Percentiles rank a stretch among this genome's conserved stretches.
Conservation (phyloP, 2,888 invertebrate genomes). For the Thysanoteuthis rhombus region DNA sequence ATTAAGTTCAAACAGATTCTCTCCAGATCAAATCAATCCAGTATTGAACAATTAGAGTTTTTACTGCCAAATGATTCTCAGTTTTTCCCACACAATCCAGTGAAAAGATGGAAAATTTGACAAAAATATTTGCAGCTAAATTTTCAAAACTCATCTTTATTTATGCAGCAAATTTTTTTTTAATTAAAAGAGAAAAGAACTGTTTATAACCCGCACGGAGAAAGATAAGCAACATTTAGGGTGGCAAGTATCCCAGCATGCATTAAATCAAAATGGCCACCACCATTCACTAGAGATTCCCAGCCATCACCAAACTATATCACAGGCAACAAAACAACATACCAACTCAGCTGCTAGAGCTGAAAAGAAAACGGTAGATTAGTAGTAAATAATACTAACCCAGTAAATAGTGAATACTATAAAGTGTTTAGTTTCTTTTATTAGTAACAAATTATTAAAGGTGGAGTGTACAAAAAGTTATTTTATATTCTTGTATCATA, state of each 20-base stretch:
- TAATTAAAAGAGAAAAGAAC: no score
- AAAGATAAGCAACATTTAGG: neutral
- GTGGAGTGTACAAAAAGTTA: no score
- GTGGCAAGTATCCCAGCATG: neutral
- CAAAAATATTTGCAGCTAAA: no score
- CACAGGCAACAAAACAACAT: conserved; percentile 26
- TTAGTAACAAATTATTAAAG: neutral
- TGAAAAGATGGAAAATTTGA: no score
- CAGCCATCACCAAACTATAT: conserved; percentile 29
- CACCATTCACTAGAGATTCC: neutral
- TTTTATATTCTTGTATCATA: no score
- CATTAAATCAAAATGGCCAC: neutral
- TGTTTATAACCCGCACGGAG: neutral
- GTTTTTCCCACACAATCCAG: no score
- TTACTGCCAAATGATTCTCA: no score
- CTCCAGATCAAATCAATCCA: no score
- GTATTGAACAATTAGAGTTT: no score
- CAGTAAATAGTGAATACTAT: neutral
- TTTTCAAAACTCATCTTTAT: neutral
- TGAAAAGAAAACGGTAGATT: conserved; percentile 28
- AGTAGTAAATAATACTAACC: neutral
- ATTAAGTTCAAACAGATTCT: no score
- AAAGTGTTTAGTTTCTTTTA: neutral
- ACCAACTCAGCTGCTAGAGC: conserved; percentile 25
- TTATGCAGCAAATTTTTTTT: no score